Evolutionary conservation across 2,888 invertebrate species (phyloP), one percentile per base, ranked within the genome.

Genomic region (Sipha maydis): DNA sequence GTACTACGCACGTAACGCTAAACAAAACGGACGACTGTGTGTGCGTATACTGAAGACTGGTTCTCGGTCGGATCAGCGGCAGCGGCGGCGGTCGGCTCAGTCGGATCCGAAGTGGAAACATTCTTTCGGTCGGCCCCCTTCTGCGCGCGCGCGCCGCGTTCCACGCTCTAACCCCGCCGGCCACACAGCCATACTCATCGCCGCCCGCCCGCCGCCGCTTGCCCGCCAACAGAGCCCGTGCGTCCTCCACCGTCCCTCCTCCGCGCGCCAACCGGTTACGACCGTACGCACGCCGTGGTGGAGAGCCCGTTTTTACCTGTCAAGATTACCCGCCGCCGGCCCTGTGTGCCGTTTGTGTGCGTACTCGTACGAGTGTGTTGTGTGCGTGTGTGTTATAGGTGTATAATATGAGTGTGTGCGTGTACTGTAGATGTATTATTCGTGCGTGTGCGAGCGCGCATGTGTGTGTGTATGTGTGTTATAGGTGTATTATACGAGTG

Each of bases 251-350:
- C 79, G 61, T 14, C 48, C 14, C 14, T 3, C 48, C 54, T 19
- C 61, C 79, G n/a, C n/a, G n/a, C 41, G 77, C 31, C 61, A 41
- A 31, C 82, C 69, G 38, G 80, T 69, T 48, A 48, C 83, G 69
- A 9, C 77, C 67, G 61, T 48, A 31, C 31, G 25, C 48, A 48
- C 69, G 71, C 83, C 71, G 83, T 34, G 38, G 61, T 80, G 73
- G 73, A 88, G 88, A 80, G 88, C 88, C 88, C 88, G 88, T 88
- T 88, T 88, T 88, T 88, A 88, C 88, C 88, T 88, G 88, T 88
- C 88, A 82, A 88, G 88, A 88, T 88, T 80, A 73, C 73, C 80
- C 88, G 88, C 88, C 88, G 88, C 80, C 80, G 88, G 88, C 88
- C 88, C 80, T 82, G 77, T 19, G 83, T 34, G 25, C 14, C 75